A percentile compares a stretch with the other conserved stretches of the same genome.
These are phyloP conservation scores for Lottia gigantea DNA, from an alignment of 2,888 invertebrate genomes.

Conservation along the genomic window DNA sequence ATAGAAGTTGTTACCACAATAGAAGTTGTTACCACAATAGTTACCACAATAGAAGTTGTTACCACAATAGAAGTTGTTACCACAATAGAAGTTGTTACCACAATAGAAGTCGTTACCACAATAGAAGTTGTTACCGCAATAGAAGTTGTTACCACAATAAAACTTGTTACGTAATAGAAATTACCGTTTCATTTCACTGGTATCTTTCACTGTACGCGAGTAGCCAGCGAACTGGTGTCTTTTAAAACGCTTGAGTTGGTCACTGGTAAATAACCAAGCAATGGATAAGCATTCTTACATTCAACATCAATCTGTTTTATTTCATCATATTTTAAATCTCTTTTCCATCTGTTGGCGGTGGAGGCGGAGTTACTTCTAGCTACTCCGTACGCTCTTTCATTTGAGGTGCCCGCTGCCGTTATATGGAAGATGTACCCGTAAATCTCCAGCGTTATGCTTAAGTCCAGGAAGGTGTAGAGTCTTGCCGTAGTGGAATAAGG, in stretches of 20 bases:
- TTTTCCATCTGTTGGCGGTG: constrained; percentile 17
- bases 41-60: too few species aligned
- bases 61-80: too few species aligned
- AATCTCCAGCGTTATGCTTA: neutral
- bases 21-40: too few species aligned
- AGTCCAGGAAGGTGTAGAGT: neutral
- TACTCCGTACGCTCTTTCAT: neutral
- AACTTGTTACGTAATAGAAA: too few species aligned
- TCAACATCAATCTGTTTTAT: constrained; percentile 3
- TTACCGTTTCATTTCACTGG: too few species aligned
- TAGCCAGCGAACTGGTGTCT: too few species aligned
- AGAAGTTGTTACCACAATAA: too few species aligned
- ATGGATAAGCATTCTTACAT: neutral
- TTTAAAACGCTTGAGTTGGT: neutral
- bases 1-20: too few species aligned
- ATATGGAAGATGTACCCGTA: neutral
- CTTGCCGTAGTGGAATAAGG: neutral
- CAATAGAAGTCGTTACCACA: too few species aligned
- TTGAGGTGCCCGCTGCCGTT: neutral
- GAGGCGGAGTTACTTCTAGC: constrained; percentile 11
- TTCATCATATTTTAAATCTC: neutral
- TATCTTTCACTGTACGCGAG: too few species aligned
- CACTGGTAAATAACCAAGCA: constrained; percentile 15
- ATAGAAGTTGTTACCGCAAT: too few species aligned
- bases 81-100: too few species aligned